Evolutionary conservation across 1,140 invertebrate species (phyloP).

Genomic region (Berghia stephanieae): DNA sequence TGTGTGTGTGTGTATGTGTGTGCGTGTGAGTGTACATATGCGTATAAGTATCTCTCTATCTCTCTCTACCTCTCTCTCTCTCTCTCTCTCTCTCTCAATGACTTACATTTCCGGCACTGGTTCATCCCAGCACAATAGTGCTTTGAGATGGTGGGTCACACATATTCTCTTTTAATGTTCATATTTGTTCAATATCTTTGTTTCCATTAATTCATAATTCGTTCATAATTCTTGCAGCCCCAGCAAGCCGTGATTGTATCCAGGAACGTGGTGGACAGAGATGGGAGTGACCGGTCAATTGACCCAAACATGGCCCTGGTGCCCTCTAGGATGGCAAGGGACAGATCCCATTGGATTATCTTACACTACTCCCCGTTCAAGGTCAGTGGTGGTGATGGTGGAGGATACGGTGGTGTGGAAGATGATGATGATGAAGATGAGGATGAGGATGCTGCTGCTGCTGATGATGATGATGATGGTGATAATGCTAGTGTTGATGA

Average conservation of each 20-base stretch:
- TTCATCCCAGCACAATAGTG: background rate
- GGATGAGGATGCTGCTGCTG: too few relatives aligned
- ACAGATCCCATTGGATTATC: conserved; percentile 75
- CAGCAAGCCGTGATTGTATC: background rate
- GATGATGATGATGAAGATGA: conserved; percentile 94
- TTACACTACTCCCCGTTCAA: conserved; percentile 99
- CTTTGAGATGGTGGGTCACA: too few relatives aligned
- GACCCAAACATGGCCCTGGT: conserved; percentile 15
- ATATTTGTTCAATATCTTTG: background rate
- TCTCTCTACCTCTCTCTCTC: background rate
- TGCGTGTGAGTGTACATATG: background rate
- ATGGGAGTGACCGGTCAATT: conserved; percentile 18
- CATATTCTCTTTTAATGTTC: background rate
- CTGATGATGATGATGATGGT: too few relatives aligned
- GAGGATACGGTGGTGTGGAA: conserved; percentile 83
- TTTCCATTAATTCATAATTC: background rate
- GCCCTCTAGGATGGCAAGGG: conserved; percentile 36
- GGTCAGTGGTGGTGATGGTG: conserved; percentile 61
- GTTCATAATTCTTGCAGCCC: too few relatives aligned
- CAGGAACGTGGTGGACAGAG: background rate
- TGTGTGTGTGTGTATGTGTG: background rate
- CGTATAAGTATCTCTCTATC: background rate
- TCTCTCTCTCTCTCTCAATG: conserved; percentile 5
- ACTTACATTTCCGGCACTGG: background rate
- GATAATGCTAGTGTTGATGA: too few relatives aligned